phyloP scores from a whole-genome alignment of 2,888 invertebrate species.

The Leptarthrus brevirostris region DNA sequence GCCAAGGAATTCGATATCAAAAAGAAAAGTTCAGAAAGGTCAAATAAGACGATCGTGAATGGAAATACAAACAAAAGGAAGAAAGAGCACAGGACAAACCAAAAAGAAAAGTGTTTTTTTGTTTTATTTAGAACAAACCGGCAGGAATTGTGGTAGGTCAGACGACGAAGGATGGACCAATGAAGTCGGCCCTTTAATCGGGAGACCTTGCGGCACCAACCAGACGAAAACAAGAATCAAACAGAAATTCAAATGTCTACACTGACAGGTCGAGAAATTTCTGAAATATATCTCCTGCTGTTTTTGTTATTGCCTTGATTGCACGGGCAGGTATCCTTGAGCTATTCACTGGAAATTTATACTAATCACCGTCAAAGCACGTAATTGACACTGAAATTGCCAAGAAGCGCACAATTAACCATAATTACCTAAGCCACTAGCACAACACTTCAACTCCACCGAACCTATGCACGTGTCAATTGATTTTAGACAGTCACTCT shows the following conservation, averaged over 20 bases:
- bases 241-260: too few relatives aligned
- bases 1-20: constrained; percentile 20
- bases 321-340: constrained; percentile 31
- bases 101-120: too few relatives aligned
- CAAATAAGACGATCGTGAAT: neutral
- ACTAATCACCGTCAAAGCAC: constrained; percentile 8
- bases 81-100: neutral
- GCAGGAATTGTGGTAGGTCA: neutral
- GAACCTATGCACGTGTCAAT: constrained; percentile 11
- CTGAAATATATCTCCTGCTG: constrained; percentile 12
- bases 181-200: neutral
- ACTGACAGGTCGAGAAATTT: neutral
- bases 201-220: constrained; percentile 38
- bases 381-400: neutral
- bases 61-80: neutral
- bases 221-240: too few relatives aligned
- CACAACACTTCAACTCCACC: neutral
- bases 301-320: neutral
- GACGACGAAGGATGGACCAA: neutral
- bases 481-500: neutral
- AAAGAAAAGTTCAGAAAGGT: constrained; percentile 27
- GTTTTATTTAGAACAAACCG: too few relatives aligned
- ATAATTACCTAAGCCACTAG: neutral
- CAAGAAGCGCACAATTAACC: neutral
- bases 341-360: neutral